Evolutionary conservation across 1,140 invertebrate species (phyloP).

Genomic region (Helicorthomorpha holstii): DNA sequence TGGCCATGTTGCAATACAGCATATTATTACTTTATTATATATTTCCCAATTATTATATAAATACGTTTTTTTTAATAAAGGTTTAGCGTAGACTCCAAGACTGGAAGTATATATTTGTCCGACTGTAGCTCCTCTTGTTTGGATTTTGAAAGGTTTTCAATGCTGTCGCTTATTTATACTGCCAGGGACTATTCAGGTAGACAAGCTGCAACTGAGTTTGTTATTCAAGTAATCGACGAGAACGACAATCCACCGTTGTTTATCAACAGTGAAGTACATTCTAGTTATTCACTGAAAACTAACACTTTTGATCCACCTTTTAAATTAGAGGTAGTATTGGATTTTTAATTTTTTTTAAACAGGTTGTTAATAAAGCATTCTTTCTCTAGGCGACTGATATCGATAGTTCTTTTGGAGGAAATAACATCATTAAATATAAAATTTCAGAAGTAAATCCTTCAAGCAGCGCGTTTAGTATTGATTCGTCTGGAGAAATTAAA

Average conservation of each 20-base stretch:
- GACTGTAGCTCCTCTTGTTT: constrained; percentile 18
- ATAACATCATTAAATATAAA: neutral
- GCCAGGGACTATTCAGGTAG: neutral
- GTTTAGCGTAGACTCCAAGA: constrained; percentile 15
- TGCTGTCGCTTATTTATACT: neutral
- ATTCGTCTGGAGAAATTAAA: neutral
- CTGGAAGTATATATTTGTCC: constrained; percentile 44
- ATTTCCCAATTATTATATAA: too few relatives aligned
- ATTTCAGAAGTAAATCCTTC: neutral
- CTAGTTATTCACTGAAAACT: neutral
- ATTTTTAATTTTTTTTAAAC: neutral
- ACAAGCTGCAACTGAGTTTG: neutral
- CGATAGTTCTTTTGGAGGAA: neutral
- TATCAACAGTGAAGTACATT: neutral
- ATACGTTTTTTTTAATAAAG: too few relatives aligned
- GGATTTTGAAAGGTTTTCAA: neutral
- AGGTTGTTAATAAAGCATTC: too few relatives aligned
- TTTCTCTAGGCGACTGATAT: neutral
- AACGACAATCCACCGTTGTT: neutral
- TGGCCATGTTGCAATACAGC: constrained; percentile 15
- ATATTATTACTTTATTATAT: neutral
- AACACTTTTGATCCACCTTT: neutral
- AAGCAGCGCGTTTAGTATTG: neutral
- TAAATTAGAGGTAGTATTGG: too few relatives aligned
- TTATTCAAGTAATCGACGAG: neutral